Conservation (phyloP, 2,113 vertebrate genomes). For the Anarhynchus alexandrinus region DNA sequence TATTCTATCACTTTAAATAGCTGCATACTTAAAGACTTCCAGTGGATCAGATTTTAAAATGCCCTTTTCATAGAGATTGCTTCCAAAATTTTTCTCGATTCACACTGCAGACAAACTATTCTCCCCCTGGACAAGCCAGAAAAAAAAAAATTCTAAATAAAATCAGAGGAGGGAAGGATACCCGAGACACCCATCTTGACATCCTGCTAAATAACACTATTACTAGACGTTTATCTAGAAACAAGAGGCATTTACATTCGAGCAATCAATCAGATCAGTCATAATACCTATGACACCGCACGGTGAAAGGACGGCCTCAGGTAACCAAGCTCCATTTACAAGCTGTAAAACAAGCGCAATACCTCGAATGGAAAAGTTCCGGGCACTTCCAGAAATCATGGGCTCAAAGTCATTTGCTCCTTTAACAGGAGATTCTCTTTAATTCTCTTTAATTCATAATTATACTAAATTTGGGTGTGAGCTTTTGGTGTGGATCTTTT, state of each 20-base stretch:
- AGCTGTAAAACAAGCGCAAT: background rate
- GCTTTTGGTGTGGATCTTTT: background rate
- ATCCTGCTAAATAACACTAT: background rate
- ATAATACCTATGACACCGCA: fast-evolving
- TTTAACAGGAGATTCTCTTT: background rate
- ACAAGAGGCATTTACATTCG: background rate
- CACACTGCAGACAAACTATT: background rate
- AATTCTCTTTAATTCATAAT: background rate
- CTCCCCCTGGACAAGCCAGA: background rate
- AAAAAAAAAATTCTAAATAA: background rate
- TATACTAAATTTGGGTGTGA: background rate
- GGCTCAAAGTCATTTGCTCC: background rate
- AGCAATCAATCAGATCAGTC: background rate
- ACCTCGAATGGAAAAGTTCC: fast-evolving
- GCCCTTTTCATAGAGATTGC: background rate
- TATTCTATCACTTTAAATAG: background rate
- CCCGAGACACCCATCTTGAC: background rate
- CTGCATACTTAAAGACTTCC: background rate
- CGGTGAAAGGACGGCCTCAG: fast-evolving
- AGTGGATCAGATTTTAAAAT: background rate
- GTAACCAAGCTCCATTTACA: background rate
- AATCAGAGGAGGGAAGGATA: background rate
- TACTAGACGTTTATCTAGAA: background rate
- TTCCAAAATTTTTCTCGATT: background rate
- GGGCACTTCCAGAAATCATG: background rate